Evolutionary conservation across 2,888 invertebrate genomes (phyloP).

Genomic region (Arctia plantaginis): DNA sequence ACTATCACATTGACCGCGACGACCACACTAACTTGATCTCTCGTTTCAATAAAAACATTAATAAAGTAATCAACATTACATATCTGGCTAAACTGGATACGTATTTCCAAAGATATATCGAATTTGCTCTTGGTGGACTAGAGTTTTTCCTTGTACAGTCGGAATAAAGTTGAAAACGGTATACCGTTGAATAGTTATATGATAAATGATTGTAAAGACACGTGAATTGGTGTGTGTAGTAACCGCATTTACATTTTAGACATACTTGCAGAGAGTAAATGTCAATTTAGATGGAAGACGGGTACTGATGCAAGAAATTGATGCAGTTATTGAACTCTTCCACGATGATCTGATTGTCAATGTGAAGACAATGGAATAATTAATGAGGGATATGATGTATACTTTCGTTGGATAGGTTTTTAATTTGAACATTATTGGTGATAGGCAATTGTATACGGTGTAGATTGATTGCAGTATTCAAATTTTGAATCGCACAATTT

Average conservation of each 20-base stretch:
- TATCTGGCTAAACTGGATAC: constrained; percentile 76
- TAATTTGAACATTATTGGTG: constrained; percentile 51
- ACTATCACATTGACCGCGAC: constrained; percentile 68
- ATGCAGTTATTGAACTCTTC: constrained; percentile 81
- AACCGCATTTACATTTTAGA: constrained; percentile 84
- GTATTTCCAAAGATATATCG: constrained; percentile 58
- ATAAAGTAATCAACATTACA: constrained; percentile 78
- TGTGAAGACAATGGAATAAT: constrained; percentile 64
- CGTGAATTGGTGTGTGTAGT: constrained; percentile 78
- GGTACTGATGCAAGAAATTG: constrained; percentile 78
- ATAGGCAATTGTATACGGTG: constrained; percentile 36
- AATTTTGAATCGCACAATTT: constrained; percentile 36
- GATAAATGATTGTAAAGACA: constrained; percentile 52
- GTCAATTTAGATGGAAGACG: constrained; percentile 84
- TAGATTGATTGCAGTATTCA: constrained; percentile 49
- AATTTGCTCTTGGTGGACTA: constrained; percentile 50
- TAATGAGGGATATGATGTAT: constrained; percentile 57
- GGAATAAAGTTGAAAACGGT: constrained; percentile 60
- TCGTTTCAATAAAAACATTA: constrained; percentile 80
- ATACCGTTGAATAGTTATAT: constrained; percentile 31
- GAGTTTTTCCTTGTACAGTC: constrained; percentile 52
- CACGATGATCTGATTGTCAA: constrained; percentile 76
- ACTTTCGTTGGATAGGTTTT: constrained; percentile 47
- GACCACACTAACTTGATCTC: constrained; percentile 71
- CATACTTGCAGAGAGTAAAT: constrained; percentile 82